These are phyloP conservation scores for Aplochiton taeniatus DNA, from an alignment of 2,797 vertebrate species.

Conservation along the genomic window DNA sequence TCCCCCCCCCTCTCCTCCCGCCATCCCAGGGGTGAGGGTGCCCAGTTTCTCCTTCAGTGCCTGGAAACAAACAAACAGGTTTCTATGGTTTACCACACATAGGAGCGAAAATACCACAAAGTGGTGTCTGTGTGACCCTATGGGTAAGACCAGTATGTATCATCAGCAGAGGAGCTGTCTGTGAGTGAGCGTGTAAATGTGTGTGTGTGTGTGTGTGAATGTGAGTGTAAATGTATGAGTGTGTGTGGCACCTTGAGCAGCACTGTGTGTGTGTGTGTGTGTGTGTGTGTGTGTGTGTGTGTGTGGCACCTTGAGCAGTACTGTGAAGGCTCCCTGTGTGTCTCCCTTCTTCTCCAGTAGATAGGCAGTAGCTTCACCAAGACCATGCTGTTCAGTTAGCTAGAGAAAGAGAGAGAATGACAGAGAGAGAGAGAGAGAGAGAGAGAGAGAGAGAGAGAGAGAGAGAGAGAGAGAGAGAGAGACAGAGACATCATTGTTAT, in stretches of 20 bases:
- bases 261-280: background rate
- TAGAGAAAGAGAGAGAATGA: constrained; percentile 51
- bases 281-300: background rate
- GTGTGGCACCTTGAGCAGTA: constrained; percentile 85
- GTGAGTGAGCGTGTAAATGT: background rate
- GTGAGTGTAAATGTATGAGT: background rate
- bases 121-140: no score
- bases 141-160: no score
- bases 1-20: constrained; percentile 1
- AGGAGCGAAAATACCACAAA: no score
- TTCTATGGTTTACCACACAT: no score
- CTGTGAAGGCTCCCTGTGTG: constrained; percentile 85
- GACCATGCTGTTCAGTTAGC: constrained; percentile 85
- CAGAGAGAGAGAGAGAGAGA: background rate
- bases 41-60: constrained; percentile 79
- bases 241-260: constrained; percentile 7
- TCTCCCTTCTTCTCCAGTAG: constrained; percentile 94
- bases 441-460: background rate
- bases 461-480: background rate
- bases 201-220: constrained; percentile 8
- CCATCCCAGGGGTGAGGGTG: constrained; percentile 64
- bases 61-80: constrained; percentile 58
- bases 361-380: constrained; percentile 86
- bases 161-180: no score
- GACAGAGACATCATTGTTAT: background rate